Base-by-base conservation (phyloP, 2,797 vertebrate genomes). In the Podarcis lilfordi region DNA sequence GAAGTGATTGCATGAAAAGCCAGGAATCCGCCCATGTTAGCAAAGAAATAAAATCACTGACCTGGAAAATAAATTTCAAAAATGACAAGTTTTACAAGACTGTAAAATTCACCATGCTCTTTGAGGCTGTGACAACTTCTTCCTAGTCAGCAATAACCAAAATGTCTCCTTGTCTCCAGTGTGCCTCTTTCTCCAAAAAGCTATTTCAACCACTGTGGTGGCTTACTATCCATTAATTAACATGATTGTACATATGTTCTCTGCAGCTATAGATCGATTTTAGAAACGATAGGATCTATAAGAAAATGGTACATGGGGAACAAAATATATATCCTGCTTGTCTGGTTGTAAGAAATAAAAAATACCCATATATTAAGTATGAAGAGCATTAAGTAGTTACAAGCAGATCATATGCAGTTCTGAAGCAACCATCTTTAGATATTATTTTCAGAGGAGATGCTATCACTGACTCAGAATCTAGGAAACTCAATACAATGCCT, bases 241-340 rank as follows among this genome's bases (percentile, higher is more conserved):
- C 80, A 35, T 45, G 59, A 79, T 45, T 74, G 32, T 25, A 32
- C 8, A 17, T 78, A 37, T 37, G 8, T 50, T 72, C 59, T 37
- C 68, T 55, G 21, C 17, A 5, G 50, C n/a, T 75, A 69, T 40
- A 76, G 9, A 32, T 74, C 50, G 21, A 29, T 25, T 23, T 29
- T 37, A 35, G 11, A 79, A 29, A 50, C 19, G 9, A 69, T 29
- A 29, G 59, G 8, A 17, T 25, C 23, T 15, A 80, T 25, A 87
- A 71, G 45, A 4, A 55, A 78, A 86, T 37, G 5, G 64, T 85
- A 75, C 0, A 0, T 55, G 68, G 0, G 0, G 64, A n/a, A 13
- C 85, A 29, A 40, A 4, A 40, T 0, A 40, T 43, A 2, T 11
- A 27, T 86, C 80, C 74, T 89, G 75, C 68, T 84, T 55, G 55